Percentiles rank a stretch among this genome's conserved stretches.
Evolutionary conservation across 2,113 vertebrate species (phyloP).

Genomic region (Nyctibius bracteatus): DNA sequence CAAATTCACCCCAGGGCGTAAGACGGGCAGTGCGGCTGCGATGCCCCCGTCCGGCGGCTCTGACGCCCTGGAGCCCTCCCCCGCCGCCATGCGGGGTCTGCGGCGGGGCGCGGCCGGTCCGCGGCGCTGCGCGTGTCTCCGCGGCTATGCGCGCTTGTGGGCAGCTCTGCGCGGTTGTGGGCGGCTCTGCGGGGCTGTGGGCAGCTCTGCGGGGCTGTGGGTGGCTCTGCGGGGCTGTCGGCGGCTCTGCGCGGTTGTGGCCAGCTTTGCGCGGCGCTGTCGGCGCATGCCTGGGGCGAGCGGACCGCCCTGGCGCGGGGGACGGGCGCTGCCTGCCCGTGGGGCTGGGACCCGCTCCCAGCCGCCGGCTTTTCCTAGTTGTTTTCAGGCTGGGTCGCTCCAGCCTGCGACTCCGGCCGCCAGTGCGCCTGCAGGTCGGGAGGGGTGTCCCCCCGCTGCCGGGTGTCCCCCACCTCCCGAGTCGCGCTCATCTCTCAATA

Average conservation of each 20-base stretch:
- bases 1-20: background rate
- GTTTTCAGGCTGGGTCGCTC: background rate
- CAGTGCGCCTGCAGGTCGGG: background rate
- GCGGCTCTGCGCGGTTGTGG: too few relatives aligned
- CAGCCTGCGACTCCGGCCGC: background rate
- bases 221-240: background rate
- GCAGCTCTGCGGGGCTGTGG: too few relatives aligned
- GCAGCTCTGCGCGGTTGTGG: background rate
- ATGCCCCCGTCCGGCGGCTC: background rate
- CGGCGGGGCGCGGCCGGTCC: background rate
- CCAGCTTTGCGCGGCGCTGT: background rate
- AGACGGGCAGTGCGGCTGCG: background rate
- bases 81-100: background rate
- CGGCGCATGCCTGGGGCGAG: background rate
- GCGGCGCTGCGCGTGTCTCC: background rate
- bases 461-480: background rate
- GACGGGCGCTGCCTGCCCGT: background rate
- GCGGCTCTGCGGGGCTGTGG: too few relatives aligned
- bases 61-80: background rate
- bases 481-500: background rate
- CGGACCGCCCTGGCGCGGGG: background rate
- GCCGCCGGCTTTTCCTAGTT: background rate
- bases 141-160: background rate
- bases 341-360: background rate
- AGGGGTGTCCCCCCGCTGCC: too few relatives aligned